Evolutionary conservation across 1,140 invertebrate genomes (phyloP), one percentile per base, ranked within the genome.

Genomic region (Druon quercuslanigerum): DNA sequence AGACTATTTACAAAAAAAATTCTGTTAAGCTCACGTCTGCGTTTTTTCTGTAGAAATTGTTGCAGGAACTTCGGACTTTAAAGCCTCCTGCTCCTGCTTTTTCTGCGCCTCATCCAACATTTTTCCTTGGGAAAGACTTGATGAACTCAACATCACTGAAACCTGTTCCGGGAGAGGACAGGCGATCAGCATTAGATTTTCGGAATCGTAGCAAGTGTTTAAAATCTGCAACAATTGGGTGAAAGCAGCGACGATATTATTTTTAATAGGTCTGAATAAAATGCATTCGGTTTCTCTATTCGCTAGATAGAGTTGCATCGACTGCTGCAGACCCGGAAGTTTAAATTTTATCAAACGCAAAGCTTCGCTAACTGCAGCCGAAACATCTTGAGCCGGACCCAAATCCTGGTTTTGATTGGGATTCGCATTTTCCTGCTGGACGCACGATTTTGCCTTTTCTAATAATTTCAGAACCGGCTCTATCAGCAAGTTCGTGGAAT

Each of bases 261-360:
- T 98, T 95, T 98, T 96, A 50, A 99, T 96, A 8, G 98, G 98
- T 75, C 97, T 93, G 84, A 99, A 98, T 1, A 99, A 92, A 87
- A 99, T 99, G 83, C 97, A 97, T 89, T 99, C 98, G 0, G 98
- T 99, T 90, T 99, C 98, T 81, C 95, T 94, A 92, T 99, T 99
- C n/a, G 98, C 96, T 17, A 99, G 92, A 90, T 99, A 99, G 0
- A 99, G 92, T 82, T 97, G 95, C 97, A 99, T 98, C 8, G 95
- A 96, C 1, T 95, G 93, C 83, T 98, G 96, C 5, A 99, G 91
- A 5, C 92, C 92, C 0, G 96, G 95, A 33, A 98, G 92, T 80
- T 96, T 95, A 1, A 94, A 92, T 90, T 97, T 97, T 33, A 98
- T 95, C 52, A 94, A 91, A 60, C 95, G 93, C 82, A 95, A 92